Base-by-base conservation (phyloP, 2,113 vertebrate species). In the Taurulus bubalis region DNA sequence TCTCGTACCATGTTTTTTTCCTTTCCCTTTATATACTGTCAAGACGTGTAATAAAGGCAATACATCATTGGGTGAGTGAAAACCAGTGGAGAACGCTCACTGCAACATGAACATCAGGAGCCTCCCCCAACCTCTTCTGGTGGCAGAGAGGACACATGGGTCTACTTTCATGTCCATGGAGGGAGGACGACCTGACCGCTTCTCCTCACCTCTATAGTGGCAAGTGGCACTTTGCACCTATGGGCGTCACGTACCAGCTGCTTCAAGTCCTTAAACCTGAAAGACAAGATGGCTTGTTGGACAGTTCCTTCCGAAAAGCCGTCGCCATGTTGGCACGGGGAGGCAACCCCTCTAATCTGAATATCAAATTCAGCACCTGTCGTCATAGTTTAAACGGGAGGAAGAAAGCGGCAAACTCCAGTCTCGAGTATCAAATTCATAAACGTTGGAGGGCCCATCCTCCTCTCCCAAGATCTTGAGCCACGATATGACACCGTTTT, bases 1-100 rank as follows among this genome's bases (percentile, higher is more conserved):
- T 74, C 47, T 65, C 47, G 3, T 28, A 65, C 12, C 68, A 32
- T 78, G 66, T 6, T 34, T 34, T n/a, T 72, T 72, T 73, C 69
- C 74, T 70, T 53, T 77, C 66, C n/a, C 49, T 62, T 81, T 2
- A 34, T 22, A 14, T 32, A 6, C 69, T 3, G 55, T 76, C 72
- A 77, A 10, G 56, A 12, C 1, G 1, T 18, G 42, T 34, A 79
- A 71, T 65, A 64, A 70, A 66, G 14, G 62, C 26, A 62, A 6
- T 38, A 77, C 32, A 42, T 83, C 68, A 80, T 0, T 51, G 63
- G 45, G 32, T 40, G 51, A 82, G 68, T 8, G 49, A 34, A 30
- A 49, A 59, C 24, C 73, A 4, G 32, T 11, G 55, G 22, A 45
- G 63, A 26, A 63, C 30, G 22, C 22, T 66, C 45, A 22, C 28